Evolutionary conservation across 2,113 vertebrate species (phyloP).

Genomic region (Mandrillus leucophaeus): DNA sequence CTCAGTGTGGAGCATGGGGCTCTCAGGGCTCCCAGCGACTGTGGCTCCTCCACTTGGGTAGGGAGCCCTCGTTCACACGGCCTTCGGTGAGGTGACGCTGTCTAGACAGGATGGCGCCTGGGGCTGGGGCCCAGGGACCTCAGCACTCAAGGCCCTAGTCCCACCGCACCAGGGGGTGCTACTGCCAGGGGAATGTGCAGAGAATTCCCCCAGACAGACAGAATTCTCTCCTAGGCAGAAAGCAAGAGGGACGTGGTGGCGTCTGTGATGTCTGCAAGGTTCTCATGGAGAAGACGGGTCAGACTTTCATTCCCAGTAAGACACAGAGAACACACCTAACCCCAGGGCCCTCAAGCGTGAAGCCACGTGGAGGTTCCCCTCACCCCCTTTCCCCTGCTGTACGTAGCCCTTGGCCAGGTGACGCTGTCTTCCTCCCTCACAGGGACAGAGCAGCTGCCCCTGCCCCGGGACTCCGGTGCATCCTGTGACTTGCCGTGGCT

Average conservation of each 20-base stretch:
- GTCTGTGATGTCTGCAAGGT: not conserved
- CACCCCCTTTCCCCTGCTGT: not conserved
- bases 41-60: too few species aligned
- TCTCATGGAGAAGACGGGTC: not conserved
- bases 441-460: not conserved
- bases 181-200: not conserved
- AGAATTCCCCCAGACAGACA: not conserved
- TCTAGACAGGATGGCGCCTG: not conserved
- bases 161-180: not conserved
- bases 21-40: not conserved
- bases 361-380: not conserved
- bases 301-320: not conserved
- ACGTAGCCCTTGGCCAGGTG: not conserved
- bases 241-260: not conserved
- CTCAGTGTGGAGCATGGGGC: too few species aligned
- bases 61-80: not conserved
- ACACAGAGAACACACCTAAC: not conserved
- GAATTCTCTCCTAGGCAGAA: not conserved
- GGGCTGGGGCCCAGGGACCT: not conserved
- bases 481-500: too few species aligned
- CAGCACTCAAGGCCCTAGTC: not conserved
- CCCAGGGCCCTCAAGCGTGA: not conserved
- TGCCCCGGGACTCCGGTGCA: too few species aligned
- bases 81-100: not conserved
- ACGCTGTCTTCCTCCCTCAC: rapidly evolving